Evolutionary conservation across 1,140 invertebrate genomes (phyloP), one percentile per base, ranked within the genome.

Genomic region (Zaprionus inermis): DNA sequence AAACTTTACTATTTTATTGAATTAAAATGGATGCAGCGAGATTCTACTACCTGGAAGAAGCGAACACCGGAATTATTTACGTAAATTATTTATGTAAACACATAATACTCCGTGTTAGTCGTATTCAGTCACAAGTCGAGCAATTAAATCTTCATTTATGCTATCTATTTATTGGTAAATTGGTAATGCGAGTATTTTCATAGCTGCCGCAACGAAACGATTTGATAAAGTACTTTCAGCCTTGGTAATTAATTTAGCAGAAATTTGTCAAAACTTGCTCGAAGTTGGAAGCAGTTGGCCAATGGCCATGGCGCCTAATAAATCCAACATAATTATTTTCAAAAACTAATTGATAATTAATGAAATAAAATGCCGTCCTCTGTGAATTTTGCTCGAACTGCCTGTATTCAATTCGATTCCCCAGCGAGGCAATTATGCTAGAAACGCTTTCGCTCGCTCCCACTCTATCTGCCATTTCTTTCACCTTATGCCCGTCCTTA

Each of bases 341-440:
- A 82, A 80, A 84, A 89, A 89, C 85, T 90, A 89, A 89, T 89
- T 89, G 84, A 89, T 89, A 81, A 89, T 89, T 89, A 90, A 89
- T 89, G 78, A 84, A 84, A 89, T 74, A 69, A 84, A 90, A 84
- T 79, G 70, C 38, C 81, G 72, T 78, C 61, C 72, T 75, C 66
- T 71, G 41, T 75, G 58, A 32, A 55, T 72, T 71, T 57, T 22
- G 52, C 54, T 57, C 32, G 20, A 18, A 49, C 41, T 76, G 65
- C 74, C 74, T 80, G 59, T 22, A 60, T 78, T 63, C 79, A 82
- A 86, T 89, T 89, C 66, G 76, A 89, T 90, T 89, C 84, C 85
- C 85, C 52, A 78, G 81, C 73, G 85, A 73, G 85, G 78, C 81
- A 89, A 89, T 89, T 89, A 89, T 76, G 69, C 69, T 52, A 72